Base-by-base conservation (phyloP, 2,888 invertebrate genomes). In the Pammene fasciana region DNA sequence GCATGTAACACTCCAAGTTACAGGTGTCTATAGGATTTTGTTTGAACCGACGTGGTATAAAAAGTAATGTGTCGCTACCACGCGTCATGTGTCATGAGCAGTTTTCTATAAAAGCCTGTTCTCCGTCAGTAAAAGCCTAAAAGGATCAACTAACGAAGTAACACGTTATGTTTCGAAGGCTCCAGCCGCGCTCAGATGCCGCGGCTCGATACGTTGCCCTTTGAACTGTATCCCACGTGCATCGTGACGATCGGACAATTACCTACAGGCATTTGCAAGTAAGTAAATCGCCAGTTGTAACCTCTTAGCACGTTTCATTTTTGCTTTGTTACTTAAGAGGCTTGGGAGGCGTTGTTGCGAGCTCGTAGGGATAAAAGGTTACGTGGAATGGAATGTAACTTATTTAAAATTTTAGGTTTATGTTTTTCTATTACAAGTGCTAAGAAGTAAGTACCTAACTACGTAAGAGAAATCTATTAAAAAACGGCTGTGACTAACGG, bases 161-260 rank as follows among this genome's bases (percentile, higher is more conserved):
- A 74, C 75, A 77, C 75, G 48, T 50, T 71, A 73, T 62, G 71
- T 77, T 78, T 75, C 76, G 14, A 60, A 73, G 75, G 73, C 78
- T 78, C 77, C 72, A 78, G 76, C 77, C 75, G 75, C 64, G 79
- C 77, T 76, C 67, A 80, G 82, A 83, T 81, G 77, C 78, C 79
- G 82, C 82, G 78, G 75, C 77, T 72, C 75, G 82, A 86, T 86
- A 82, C 79, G 76, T 73, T 79, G 83, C 82, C 84, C 87, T 87
- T 82, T 87, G 86, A 86, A 84, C 87, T 85, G 82, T 82, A 82
- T 85, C 82, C 83, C 82, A 83, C 75, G 71, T 75, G 80, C 74
- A 70, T 74, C 88, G 88, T 87, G 87, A 87, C 82, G 80, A 73
- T 74, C 77, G 72, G 77, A 85, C 86, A 86, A 87, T 87, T 38